These are phyloP conservation scores for Volucella bombylans DNA, from an alignment of 2,888 invertebrate species.

Conservation along the genomic window DNA sequence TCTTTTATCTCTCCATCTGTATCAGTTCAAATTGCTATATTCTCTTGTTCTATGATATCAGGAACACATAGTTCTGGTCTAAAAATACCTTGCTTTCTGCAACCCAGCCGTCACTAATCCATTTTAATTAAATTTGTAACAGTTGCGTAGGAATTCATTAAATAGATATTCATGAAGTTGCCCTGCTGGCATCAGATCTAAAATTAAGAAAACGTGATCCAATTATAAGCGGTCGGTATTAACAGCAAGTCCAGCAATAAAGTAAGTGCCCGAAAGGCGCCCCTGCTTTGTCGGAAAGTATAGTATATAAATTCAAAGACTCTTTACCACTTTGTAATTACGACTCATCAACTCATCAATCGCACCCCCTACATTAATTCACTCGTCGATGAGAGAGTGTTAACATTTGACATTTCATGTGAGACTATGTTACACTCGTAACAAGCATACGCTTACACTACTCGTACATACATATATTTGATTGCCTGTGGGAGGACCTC, in stretches of 20 bases:
- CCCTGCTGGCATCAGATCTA: background rate
- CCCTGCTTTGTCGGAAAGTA: background rate
- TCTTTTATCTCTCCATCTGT: too few species aligned
- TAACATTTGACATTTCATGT: slow-evolving; percentile 36
- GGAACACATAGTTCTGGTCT: too few species aligned
- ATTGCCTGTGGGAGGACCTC: slow-evolving; percentile 25
- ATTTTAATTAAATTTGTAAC: too few species aligned
- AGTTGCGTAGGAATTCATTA: too few species aligned
- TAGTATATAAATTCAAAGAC: slow-evolving; percentile 9
- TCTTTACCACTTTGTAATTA: slow-evolving; percentile 58
- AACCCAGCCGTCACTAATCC: too few species aligned
- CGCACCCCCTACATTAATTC: slow-evolving; percentile 39
- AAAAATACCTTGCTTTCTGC: too few species aligned
- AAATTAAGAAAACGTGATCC: slow-evolving; percentile 34
- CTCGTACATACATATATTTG: slow-evolving; percentile 12
- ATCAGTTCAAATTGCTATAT: too few species aligned
- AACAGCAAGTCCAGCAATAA: slow-evolving; percentile 36
- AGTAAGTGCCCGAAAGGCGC: slow-evolving; percentile 10
- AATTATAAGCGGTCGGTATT: background rate
- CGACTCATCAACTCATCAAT: slow-evolving; percentile 53
- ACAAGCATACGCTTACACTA: background rate
- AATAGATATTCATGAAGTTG: too few species aligned
- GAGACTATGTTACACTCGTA: background rate
- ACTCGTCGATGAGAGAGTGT: slow-evolving; percentile 26
- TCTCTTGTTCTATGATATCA: too few species aligned